Evolutionary conservation across 2,113 vertebrate genomes (phyloP).

Genomic region (Datnioides undecimradiatus): DNA sequence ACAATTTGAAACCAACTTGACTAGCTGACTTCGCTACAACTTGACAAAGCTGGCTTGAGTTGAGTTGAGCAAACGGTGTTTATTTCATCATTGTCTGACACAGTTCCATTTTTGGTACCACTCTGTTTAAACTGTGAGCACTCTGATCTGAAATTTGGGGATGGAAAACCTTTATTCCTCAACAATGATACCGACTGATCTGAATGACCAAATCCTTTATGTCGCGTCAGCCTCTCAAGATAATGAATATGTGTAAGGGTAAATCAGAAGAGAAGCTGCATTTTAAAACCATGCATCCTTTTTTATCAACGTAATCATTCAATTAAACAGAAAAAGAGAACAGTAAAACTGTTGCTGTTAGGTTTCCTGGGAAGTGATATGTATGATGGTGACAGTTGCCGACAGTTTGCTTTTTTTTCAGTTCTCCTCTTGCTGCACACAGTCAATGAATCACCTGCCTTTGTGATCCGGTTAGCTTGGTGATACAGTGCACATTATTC

Average conservation of each 20-base stretch:
- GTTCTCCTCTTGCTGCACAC: constrained; percentile 15
- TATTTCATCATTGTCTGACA: too few species aligned
- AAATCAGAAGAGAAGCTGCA: neutral
- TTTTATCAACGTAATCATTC: neutral
- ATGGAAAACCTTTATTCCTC: too few species aligned
- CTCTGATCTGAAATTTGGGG: too few species aligned
- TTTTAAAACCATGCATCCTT: too few species aligned
- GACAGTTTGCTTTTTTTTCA: neutral
- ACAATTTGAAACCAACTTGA: too few species aligned
- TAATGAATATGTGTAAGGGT: neutral
- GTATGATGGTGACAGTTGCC: neutral
- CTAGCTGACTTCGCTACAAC: too few species aligned
- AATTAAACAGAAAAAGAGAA: neutral
- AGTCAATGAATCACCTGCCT: constrained; percentile 6
- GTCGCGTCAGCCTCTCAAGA: neutral
- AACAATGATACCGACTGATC: neutral
- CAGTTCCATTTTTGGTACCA: too few species aligned
- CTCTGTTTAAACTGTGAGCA: too few species aligned
- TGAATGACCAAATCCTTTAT: neutral
- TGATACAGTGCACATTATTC: constrained; percentile 30
- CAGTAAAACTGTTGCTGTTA: neutral
- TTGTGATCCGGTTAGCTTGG: constrained; percentile 16
- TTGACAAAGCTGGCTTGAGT: too few species aligned
- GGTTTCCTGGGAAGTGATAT: neutral
- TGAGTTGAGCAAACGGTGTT: too few species aligned